These are phyloP conservation scores for Grapholita molesta DNA, from an alignment of 1,140 invertebrate species.

Conservation along the genomic window DNA sequence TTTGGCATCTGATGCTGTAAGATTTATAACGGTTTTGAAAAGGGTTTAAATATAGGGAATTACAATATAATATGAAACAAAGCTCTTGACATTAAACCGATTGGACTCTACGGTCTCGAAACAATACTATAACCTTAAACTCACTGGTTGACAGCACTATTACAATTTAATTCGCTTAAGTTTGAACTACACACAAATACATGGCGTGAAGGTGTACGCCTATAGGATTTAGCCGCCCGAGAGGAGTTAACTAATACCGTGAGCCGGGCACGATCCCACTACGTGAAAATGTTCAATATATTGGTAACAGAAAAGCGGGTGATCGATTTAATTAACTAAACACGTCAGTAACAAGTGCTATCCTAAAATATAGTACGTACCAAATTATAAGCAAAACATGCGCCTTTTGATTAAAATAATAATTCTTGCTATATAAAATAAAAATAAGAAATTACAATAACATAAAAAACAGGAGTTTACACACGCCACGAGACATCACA, in stretches of 20 bases:
- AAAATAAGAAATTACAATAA: conserved; percentile 50
- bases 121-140: background rate
- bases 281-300: conserved; percentile 1
- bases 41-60: background rate
- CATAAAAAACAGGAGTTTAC: conserved; percentile 38
- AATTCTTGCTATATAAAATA: conserved; percentile 41
- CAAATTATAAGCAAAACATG: conserved; percentile 11
- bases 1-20: background rate
- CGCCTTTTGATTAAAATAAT: conserved; percentile 31
- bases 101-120: background rate
- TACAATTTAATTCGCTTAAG: background rate
- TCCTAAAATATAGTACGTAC: conserved; percentile 24
- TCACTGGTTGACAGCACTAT: conserved; percentile 8
- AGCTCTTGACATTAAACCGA: background rate
- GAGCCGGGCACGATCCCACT: background rate
- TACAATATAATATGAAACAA: background rate
- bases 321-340: background rate
- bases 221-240: background rate
- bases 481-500: conserved; percentile 32
- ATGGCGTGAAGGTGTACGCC: background rate
- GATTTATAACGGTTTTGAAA: no score
- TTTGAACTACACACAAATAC: background rate
- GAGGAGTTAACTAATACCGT: background rate
- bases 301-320: conserved; percentile 3
- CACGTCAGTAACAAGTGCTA: conserved; percentile 18